These are phyloP conservation scores for Hydrotaea diabolus DNA, from an alignment of 2,888 invertebrate species.

Conservation along the genomic window DNA sequence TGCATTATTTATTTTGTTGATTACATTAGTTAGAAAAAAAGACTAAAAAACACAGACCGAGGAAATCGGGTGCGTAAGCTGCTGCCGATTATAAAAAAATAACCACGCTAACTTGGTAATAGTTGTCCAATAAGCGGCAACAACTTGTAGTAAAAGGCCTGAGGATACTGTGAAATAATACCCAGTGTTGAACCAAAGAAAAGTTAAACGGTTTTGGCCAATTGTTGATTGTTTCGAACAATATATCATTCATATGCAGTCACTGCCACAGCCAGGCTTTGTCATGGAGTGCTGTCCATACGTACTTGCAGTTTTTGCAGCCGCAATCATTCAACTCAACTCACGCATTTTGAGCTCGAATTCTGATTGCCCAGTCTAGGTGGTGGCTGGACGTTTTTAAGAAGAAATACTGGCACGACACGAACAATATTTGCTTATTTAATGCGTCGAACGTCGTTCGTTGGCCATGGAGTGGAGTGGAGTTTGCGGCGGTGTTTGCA, in stretches of 20 bases:
- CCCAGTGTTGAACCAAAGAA: not conserved
- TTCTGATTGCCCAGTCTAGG: not conserved
- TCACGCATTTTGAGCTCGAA: constrained; percentile 8
- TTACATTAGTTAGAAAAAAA: not conserved
- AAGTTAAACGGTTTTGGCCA: constrained; percentile 58
- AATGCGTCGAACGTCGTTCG: not conserved
- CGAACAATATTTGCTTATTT: constrained; percentile 13
- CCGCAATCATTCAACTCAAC: not conserved
- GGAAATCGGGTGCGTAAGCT: constrained; percentile 18
- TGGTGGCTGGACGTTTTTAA: no score
- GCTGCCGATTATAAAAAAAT: not conserved
- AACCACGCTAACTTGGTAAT: not conserved
- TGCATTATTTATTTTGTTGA: constrained; percentile 27
- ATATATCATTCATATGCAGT: constrained; percentile 13
- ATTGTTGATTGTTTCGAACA: constrained; percentile 56
- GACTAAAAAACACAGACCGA: no score
- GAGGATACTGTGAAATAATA: constrained; percentile 1
- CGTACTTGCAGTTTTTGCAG: not conserved
- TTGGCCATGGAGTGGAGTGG: not conserved
- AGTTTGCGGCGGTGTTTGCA: not conserved
- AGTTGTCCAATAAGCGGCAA: constrained; percentile 13
- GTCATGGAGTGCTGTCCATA: not conserved
- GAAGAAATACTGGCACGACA: not conserved
- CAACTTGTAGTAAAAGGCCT: constrained; percentile 2
- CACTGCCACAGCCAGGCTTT: not conserved